Base-by-base conservation (phyloP, 2,797 vertebrate genomes). In the Philypnodon macrostomus region DNA sequence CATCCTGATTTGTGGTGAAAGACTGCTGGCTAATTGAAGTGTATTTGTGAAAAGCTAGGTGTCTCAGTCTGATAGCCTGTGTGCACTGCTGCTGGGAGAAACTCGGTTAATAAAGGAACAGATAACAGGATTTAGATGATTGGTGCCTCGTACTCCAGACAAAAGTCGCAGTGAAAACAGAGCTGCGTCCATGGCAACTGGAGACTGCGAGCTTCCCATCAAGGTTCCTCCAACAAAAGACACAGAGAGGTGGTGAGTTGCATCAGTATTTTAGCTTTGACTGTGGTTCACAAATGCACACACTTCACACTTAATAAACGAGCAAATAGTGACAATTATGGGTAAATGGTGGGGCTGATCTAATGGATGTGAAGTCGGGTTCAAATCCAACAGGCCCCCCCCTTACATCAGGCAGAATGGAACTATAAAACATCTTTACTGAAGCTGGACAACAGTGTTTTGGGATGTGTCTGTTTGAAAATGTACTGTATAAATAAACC, bases 61-160 rank as follows among this genome's bases (percentile, higher is more conserved):
- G n/a, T n/a, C n/a, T n/a, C n/a, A n/a, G n/a, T n/a, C n/a, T n/a
- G n/a, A n/a, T n/a, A n/a, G n/a, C n/a, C n/a, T n/a, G n/a, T n/a
- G n/a, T n/a, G n/a, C n/a, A n/a, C n/a, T n/a, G n/a, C 26, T 24
- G 19, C 21, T 18, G 19, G 23, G 37, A 39, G 24, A 39, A n/a
- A 19, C n/a, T 39, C 12, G 21, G n/a, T 3, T 39, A n/a, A 39
- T 23, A 21, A 23, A 39, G 3, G 5, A 27, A 23, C 4, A 53
- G 60, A 71, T 71, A 47, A 40, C 42, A 16, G 63, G 56, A 47
- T 67, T 77, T 47, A 52, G 38, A 70, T 59, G 54, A 47, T 42
- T 30, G 5, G 13, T n/a, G 18, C 11, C 36, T 19, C 38, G 27
- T 40, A 37, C 46, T 65, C 46, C n/a, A 52, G 13, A 45, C 10